These are phyloP conservation scores for Alloplasta piceator DNA, from an alignment of 2,888 invertebrate species.

Conservation along the genomic window DNA sequence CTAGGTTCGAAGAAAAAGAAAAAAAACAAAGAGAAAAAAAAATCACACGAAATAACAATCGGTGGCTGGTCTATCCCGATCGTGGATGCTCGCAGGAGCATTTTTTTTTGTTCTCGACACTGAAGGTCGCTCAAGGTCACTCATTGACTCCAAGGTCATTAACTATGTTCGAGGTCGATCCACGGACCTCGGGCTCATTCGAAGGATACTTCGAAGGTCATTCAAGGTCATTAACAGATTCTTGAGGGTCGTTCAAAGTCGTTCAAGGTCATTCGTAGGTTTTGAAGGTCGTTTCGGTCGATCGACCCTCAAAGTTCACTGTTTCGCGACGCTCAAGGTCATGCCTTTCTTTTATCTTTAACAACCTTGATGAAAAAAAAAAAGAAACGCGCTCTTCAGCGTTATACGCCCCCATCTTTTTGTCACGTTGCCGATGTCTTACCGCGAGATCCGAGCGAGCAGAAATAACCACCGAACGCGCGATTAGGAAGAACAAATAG, in stretches of 20 bases:
- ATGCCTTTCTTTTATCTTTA: too few species aligned
- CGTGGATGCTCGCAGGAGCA: slow-evolving; percentile 41
- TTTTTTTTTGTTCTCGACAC: slow-evolving; percentile 20
- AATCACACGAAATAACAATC: slow-evolving; percentile 9
- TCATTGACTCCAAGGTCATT: background rate
- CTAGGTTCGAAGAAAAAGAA: slow-evolving; percentile 65
- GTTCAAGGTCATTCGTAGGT: too few species aligned
- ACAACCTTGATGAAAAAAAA: too few species aligned
- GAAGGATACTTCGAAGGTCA: too few species aligned
- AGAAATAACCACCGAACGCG: slow-evolving; percentile 13
- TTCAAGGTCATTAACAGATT: too few species aligned
- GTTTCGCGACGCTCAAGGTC: too few species aligned
- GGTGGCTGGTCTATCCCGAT: slow-evolving; percentile 69
- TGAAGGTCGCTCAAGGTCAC: background rate
- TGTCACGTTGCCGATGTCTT: slow-evolving; percentile 2
- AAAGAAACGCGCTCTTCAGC: too few species aligned
- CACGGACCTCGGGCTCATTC: background rate
- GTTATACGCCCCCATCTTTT: background rate
- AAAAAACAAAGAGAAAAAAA: too few species aligned
- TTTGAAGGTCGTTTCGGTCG: too few species aligned
- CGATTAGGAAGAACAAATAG: background rate
- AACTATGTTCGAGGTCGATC: background rate
- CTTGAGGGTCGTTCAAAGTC: too few species aligned
- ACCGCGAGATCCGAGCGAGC: background rate
- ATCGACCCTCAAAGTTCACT: too few species aligned